A percentile compares a stretch with the other conserved stretches of the same genome.
Evolutionary conservation across 2,113 vertebrate genomes (phyloP).

Genomic region (Stercorarius parasiticus): DNA sequence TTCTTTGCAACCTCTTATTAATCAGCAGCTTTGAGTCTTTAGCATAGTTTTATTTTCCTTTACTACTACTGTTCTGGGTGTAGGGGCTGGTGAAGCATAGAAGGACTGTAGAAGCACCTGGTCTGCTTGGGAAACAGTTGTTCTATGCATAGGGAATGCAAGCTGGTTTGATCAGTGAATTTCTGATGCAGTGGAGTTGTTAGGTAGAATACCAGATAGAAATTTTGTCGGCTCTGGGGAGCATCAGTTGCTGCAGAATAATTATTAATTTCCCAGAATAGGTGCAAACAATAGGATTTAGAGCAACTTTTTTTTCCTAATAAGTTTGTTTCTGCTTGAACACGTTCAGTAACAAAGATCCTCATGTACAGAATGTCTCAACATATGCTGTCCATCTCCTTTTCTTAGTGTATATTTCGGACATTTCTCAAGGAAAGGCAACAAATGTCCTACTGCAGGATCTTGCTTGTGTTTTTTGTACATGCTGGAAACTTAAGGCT

Average conservation of each 20-base stretch:
- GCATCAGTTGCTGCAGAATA: accelerated
- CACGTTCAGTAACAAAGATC: not conserved
- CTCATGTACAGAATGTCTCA: not conserved
- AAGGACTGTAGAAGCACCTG: not conserved
- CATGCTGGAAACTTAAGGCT: not conserved
- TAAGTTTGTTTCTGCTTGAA: not conserved
- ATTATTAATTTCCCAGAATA: not conserved
- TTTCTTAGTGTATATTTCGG: not conserved
- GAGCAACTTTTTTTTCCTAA: not conserved
- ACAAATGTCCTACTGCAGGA: not conserved
- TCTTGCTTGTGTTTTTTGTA: not conserved
- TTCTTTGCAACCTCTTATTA: not conserved
- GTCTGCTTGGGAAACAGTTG: not conserved
- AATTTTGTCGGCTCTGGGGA: not conserved
- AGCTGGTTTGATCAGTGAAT: not conserved
- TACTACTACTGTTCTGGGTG: not conserved
- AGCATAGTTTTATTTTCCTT: not conserved
- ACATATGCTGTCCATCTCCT: accelerated
- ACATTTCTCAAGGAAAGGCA: not conserved
- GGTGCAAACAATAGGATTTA: not conserved
- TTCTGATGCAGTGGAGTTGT: not conserved
- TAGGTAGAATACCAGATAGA: too few species aligned
- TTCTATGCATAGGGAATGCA: not conserved
- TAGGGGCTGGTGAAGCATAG: not conserved
- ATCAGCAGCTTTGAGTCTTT: not conserved